Conservation (phyloP, 2,888 invertebrate genomes). For the Nineta flava region DNA sequence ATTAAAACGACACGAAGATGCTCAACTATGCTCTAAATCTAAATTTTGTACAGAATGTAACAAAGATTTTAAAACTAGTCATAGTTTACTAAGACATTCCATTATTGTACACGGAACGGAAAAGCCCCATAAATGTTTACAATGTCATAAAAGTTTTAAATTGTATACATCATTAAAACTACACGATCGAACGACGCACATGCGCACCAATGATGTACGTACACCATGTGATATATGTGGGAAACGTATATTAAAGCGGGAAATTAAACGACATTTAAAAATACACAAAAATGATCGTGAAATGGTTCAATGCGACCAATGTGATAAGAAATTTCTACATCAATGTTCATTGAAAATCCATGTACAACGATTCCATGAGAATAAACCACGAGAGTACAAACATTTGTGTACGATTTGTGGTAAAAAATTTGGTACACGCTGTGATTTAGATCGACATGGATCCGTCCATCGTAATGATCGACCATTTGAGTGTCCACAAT, state of each 20-base stretch:
- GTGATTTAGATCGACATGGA: background rate
- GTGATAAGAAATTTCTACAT: slow-evolving; percentile 3
- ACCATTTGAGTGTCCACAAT: background rate
- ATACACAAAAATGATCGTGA: background rate
- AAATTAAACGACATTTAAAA: background rate
- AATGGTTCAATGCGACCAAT: background rate
- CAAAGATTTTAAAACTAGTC: background rate
- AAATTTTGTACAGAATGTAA: slow-evolving; percentile 1
- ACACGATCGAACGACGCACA: background rate
- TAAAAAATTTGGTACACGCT: background rate
- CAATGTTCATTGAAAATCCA: background rate
- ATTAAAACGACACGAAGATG: background rate
- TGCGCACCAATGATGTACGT: background rate
- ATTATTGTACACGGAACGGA: background rate
- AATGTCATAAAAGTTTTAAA: slow-evolving; percentile 1
- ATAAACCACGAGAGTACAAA: background rate
- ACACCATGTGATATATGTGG: slow-evolving; percentile 1
- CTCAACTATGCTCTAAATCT: background rate
- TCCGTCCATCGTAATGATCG: background rate
- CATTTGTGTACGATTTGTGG: background rate
- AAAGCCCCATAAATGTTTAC: background rate
- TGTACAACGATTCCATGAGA: background rate
- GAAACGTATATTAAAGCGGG: slow-evolving; percentile 1
- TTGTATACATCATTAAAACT: background rate
- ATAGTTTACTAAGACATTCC: background rate